Evolutionary conservation across 2,797 vertebrate species (phyloP).

Genomic region (Scomberomorus guttatus): DNA sequence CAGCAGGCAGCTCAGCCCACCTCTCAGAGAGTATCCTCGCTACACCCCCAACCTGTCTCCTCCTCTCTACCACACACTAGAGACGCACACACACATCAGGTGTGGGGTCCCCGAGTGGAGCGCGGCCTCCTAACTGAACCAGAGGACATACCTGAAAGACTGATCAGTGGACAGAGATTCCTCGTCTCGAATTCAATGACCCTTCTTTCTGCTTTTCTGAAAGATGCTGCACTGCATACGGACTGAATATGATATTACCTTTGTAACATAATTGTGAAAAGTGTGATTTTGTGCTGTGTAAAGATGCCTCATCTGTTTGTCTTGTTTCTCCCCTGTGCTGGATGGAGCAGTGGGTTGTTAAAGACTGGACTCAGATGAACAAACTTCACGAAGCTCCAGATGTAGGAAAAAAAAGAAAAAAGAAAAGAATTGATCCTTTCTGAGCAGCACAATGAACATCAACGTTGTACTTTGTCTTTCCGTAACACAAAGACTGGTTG

Average conservation of each 20-base stretch:
- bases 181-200: slow-evolving; percentile 34
- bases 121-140: slow-evolving; percentile 90
- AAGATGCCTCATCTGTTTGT: slow-evolving; percentile 50
- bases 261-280: slow-evolving; percentile 72
- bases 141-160: slow-evolving; percentile 39
- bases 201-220: slow-evolving; percentile 46
- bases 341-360: slow-evolving; percentile 46
- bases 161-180: slow-evolving; percentile 38
- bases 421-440: background rate
- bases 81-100: slow-evolving; percentile 85
- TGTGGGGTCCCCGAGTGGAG: slow-evolving; percentile 94
- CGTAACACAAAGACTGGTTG: slow-evolving; percentile 55
- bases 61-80: slow-evolving; percentile 93
- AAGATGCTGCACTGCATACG: slow-evolving; percentile 48
- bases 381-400: slow-evolving; percentile 17
- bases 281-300: slow-evolving; percentile 67
- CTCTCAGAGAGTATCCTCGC: slow-evolving; percentile 87
- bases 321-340: slow-evolving; percentile 42
- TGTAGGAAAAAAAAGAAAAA: background rate
- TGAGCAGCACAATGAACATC: slow-evolving; percentile 47
- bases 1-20: slow-evolving; percentile 90
- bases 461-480: slow-evolving; percentile 51
- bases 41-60: slow-evolving; percentile 91
- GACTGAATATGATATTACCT: slow-evolving; percentile 54
- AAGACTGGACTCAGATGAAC: slow-evolving; percentile 47